Percentiles rank a stretch among this genome's conserved stretches.
These are phyloP conservation scores for Steatornis caripensis DNA, from an alignment of 2,113 vertebrate species.

Conservation along the genomic window DNA sequence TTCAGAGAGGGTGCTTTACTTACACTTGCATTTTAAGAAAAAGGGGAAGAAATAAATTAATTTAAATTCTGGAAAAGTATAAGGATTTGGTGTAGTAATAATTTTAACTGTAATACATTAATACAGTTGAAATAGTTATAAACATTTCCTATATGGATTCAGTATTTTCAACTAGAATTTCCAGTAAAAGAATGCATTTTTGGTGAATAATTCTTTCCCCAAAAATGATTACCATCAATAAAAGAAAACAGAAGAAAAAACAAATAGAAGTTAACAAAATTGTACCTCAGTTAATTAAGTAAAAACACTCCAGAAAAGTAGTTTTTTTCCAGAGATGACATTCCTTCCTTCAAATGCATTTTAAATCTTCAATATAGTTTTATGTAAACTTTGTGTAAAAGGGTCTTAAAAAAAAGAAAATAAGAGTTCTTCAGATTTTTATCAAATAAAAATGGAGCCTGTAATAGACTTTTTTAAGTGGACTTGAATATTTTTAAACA, in stretches of 20 bases:
- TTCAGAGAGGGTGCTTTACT: neutral
- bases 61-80: neutral
- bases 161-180: neutral
- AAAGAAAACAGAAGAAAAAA: neutral
- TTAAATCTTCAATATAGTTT: neutral
- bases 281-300: neutral
- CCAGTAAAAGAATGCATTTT: neutral
- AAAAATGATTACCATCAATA: neutral
- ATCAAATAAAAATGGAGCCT: neutral
- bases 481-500: neutral
- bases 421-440: fast-evolving
- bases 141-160: neutral
- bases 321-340: neutral
- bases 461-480: neutral
- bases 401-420: neutral
- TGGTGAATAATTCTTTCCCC: neutral
- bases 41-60: neutral
- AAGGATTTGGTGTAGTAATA: neutral
- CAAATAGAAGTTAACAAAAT: neutral
- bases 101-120: neutral
- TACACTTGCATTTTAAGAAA: neutral
- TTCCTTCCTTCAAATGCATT: neutral
- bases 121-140: neutral
- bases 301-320: neutral
- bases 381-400: neutral